A percentile compares a stretch with the other conserved stretches of the same genome.
These are phyloP conservation scores for Phalacrocorax brasilianus DNA, from an alignment of 2,113 vertebrate species.

Conservation along the genomic window DNA sequence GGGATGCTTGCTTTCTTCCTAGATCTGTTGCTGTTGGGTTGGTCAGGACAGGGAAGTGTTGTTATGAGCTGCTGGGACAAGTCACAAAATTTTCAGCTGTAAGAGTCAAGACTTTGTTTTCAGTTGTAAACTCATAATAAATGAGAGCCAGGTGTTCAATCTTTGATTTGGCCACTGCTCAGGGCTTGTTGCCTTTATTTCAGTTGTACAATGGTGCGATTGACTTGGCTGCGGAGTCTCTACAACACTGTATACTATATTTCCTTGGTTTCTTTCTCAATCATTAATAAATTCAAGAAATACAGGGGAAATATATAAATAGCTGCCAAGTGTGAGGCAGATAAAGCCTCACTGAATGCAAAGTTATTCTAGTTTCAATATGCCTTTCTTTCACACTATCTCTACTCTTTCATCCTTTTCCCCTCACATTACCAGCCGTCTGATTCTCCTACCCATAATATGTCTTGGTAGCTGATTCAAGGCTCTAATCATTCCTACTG, in stretches of 20 bases:
- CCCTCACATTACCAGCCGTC: background rate
- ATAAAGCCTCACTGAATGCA: background rate
- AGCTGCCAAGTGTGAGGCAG: conserved; percentile 9
- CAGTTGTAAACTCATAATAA: conserved; percentile 66
- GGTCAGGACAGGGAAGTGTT: background rate
- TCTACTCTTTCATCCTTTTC: conserved; percentile 15
- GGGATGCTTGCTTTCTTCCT: conserved; percentile 4
- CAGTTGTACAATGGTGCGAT: background rate
- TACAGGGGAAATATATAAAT: conserved; percentile 38
- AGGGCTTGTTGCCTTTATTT: conserved; percentile 59
- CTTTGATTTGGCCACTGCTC: conserved; percentile 61
- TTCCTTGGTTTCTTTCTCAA: background rate
- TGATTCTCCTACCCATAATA: background rate
- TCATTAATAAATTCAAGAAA: conserved; percentile 42
- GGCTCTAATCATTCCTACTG: background rate
- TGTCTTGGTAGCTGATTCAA: background rate
- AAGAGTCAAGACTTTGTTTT: conserved; percentile 61
- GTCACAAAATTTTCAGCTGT: conserved; percentile 21
- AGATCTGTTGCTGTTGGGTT: background rate
- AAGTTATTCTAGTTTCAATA: conserved; percentile 28
- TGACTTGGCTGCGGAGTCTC: conserved; percentile 7
- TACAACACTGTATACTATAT: background rate
- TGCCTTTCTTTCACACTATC: background rate
- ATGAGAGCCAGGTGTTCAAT: conserved; percentile 61
- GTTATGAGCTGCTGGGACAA: background rate